These are phyloP conservation scores for Hipposideros armiger DNA, from an alignment of 2,113 vertebrate genomes.

Conservation along the genomic window DNA sequence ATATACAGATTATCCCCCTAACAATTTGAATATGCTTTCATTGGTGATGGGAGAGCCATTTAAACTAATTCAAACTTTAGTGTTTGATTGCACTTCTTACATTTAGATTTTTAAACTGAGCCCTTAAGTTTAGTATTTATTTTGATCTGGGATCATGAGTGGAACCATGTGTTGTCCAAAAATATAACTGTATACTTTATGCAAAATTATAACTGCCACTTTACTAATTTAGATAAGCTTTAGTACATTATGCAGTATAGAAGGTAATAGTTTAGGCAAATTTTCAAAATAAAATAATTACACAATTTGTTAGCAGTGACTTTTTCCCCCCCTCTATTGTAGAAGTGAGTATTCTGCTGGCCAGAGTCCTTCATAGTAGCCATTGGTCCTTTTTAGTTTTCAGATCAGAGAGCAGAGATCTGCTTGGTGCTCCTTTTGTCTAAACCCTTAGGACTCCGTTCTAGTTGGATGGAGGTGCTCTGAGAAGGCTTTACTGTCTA, in stretches of 20 bases:
- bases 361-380: background rate
- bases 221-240: background rate
- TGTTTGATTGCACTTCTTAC: constrained; percentile 7
- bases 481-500: background rate
- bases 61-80: background rate
- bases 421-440: background rate
- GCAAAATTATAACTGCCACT: background rate
- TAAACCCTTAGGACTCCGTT: background rate
- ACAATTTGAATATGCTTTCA: background rate
- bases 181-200: background rate
- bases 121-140: background rate
- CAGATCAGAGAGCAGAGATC: background rate
- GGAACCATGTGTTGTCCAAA: background rate
- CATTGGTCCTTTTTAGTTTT: background rate
- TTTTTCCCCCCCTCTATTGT: background rate
- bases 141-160: background rate
- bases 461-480: background rate
- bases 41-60: background rate
- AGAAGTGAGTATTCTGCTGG: background rate
- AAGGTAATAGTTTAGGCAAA: background rate
- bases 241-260: background rate
- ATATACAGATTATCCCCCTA: background rate
- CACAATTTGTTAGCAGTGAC: background rate
- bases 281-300: background rate
- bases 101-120: constrained; percentile 26